These are phyloP conservation scores for Sebastes goodei DNA, from an alignment of 2,797 vertebrate species.

Conservation along the genomic window DNA sequence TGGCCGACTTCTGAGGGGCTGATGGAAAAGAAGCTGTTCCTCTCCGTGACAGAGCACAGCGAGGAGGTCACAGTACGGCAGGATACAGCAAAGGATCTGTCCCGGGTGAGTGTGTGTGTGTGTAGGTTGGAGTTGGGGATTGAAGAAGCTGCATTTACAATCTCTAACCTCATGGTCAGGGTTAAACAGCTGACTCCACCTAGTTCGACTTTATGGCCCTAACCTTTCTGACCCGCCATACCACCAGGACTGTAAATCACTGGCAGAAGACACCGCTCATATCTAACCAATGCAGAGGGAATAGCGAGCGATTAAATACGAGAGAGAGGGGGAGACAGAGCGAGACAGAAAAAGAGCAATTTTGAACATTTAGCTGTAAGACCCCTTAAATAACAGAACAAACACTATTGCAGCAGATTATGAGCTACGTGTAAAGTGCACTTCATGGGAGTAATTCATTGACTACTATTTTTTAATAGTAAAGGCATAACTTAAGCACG, in stretches of 20 bases:
- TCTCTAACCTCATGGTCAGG: conserved; percentile 24
- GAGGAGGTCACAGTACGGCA: conserved; percentile 50
- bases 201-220: conserved; percentile 28
- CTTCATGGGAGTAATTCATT: background rate
- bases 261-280: background rate
- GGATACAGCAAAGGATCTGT: conserved; percentile 40
- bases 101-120: background rate
- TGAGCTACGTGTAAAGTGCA: background rate
- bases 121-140: background rate
- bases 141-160: conserved; percentile 9
- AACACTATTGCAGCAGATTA: background rate
- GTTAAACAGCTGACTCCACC: conserved; percentile 48
- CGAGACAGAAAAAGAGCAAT: background rate
- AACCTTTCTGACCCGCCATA: conserved; percentile 18
- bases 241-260: conserved; percentile 32
- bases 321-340: background rate
- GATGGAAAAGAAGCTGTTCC: conserved; percentile 61
- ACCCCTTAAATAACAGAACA: background rate
- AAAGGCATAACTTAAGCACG: too few species aligned
- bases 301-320: background rate
- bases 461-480: too few species aligned
- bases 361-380: background rate
- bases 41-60: conserved; percentile 49
- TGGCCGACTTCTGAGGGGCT: conserved; percentile 63
- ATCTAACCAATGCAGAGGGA: background rate